Conservation (phyloP, 2,113 vertebrate species). For the Azemiops feae region DNA sequence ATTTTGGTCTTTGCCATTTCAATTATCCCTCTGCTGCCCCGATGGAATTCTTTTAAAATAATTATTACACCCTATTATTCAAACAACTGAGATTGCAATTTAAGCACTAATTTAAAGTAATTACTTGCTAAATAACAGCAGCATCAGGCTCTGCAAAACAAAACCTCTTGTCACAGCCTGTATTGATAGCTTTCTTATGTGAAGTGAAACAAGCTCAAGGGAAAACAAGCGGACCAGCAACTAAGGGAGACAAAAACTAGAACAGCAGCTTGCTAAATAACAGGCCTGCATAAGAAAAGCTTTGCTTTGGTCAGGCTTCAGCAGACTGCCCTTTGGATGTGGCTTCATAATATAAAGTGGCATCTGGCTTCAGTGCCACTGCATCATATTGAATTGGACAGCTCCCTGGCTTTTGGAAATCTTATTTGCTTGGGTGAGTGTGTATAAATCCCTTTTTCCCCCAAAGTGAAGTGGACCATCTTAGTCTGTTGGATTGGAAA, state of each 20-base stretch:
- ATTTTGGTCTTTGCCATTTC: neutral
- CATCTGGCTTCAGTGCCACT: neutral
- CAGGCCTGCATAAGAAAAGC: neutral
- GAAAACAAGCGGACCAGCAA: neutral
- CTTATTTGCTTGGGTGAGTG: neutral
- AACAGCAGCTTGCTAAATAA: neutral
- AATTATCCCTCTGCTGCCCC: neutral
- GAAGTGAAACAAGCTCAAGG: neutral
- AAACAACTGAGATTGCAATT: neutral
- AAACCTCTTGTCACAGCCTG: neutral
- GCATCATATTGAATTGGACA: neutral
- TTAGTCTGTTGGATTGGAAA: neutral
- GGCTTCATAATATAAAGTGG: neutral
- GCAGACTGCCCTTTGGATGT: neutral
- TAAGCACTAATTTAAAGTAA: neutral
- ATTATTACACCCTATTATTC: neutral
- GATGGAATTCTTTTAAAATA: neutral
- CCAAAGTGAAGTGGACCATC: neutral
- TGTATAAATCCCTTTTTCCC: neutral
- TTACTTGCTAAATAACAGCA: neutral
- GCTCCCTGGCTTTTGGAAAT: neutral
- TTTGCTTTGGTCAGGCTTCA: neutral
- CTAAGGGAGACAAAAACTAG: neutral
- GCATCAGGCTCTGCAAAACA: neutral
- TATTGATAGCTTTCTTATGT: neutral